phyloP scores from a whole-genome alignment of 2,888 invertebrate genomes.

The Netelia inedita region DNA sequence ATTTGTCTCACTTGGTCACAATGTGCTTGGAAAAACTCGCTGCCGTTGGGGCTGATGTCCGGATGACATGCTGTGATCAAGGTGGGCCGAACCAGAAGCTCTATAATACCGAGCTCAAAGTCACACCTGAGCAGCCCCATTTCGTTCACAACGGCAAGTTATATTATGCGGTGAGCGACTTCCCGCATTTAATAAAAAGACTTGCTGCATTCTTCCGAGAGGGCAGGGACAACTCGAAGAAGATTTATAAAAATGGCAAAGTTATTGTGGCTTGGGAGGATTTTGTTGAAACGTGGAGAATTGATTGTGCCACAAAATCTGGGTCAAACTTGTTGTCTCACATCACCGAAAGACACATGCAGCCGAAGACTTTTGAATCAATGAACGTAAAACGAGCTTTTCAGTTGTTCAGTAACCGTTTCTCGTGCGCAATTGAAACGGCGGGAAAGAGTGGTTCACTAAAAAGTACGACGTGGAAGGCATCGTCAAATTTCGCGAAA shows the following conservation, averaged over 20 bases:
- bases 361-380: constrained; percentile 46
- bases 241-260: constrained; percentile 13
- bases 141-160: constrained; percentile 13
- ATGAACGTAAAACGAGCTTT: constrained; percentile 52
- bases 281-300: constrained; percentile 21
- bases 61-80: constrained; percentile 39
- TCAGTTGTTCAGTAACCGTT: constrained; percentile 42
- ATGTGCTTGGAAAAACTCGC: constrained; percentile 30
- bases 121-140: constrained; percentile 5
- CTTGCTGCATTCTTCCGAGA: constrained; percentile 26
- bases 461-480: constrained; percentile 15
- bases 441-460: constrained; percentile 1
- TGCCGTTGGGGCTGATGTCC: constrained; percentile 38
- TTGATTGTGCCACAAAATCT: constrained; percentile 20
- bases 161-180: constrained; percentile 37
- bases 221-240: constrained; percentile 7
- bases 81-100: constrained; percentile 35
- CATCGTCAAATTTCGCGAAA: constrained; percentile 11
- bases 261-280: constrained; percentile 36
- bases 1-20: constrained; percentile 15
- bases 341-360: constrained; percentile 30
- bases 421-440: constrained; percentile 28
- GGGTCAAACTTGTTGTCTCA: constrained; percentile 28
- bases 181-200: constrained; percentile 40
- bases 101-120: constrained; percentile 17